These are phyloP conservation scores for Gadopsis marmoratus DNA, from an alignment of 2,797 vertebrate species.

Conservation along the genomic window DNA sequence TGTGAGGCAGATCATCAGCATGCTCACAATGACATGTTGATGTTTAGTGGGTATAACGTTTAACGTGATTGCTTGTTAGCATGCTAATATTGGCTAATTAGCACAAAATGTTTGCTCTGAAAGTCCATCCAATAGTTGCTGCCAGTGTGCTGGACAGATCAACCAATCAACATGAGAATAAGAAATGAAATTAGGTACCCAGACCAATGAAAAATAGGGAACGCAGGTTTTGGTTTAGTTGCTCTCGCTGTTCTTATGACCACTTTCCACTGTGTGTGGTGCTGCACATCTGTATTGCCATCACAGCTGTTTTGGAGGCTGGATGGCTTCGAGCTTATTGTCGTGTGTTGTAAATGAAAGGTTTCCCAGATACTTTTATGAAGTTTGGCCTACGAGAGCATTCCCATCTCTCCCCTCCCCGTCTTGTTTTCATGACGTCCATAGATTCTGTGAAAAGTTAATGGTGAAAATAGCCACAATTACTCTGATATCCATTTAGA, in stretches of 20 bases:
- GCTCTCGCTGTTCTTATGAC: background rate
- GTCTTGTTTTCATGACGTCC: background rate
- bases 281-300: background rate
- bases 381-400: slow-evolving; percentile 1
- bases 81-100: background rate
- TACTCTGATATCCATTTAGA: slow-evolving; percentile 32
- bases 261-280: background rate
- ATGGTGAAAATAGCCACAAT: background rate
- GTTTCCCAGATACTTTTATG: slow-evolving; percentile 3
- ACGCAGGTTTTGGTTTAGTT: background rate
- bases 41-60: background rate
- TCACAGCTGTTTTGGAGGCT: slow-evolving; percentile 4
- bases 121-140: background rate
- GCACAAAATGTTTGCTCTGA: too few relatives aligned
- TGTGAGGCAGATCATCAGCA: too few relatives aligned
- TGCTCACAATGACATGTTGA: too few relatives aligned
- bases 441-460: background rate
- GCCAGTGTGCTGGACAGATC: too few relatives aligned
- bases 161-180: background rate
- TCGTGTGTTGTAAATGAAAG: slow-evolving; percentile 10
- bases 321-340: background rate
- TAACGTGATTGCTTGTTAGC: background rate
- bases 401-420: background rate
- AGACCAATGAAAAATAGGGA: background rate
- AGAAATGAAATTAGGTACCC: background rate